Base-by-base conservation (phyloP, 2,888 invertebrate species). In the Trichogramma evanescens region DNA sequence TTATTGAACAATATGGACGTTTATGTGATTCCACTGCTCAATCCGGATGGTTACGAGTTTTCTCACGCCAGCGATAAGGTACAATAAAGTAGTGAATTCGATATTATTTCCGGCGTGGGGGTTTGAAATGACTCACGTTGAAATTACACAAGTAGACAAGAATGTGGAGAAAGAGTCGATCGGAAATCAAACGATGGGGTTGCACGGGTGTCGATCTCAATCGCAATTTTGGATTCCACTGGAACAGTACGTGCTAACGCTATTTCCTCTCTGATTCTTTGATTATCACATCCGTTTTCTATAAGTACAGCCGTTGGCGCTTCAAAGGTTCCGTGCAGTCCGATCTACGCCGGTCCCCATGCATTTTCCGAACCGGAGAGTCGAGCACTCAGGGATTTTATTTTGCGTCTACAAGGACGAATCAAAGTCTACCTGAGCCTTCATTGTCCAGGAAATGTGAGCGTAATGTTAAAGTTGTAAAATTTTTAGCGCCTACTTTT, bases 31-130 rank as follows among this genome's bases (percentile, higher is more conserved):
- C 89, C 89, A 0, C 78, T 85, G 9, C 78, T 84, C 48, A 89
- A 89, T 72, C 88, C 89, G 10, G 89, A 89, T 76, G 89, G 89
- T 7, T 89, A 89, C 68, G 83, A 81, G 65, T 85, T 76, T 72
- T 81, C 83, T 3, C 81, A 81, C 46, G 6, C 7, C 8, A 56
- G 9, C 10, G 10, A 6, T 3, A 1, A 4, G 1, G 62, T 63
- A 44, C 57, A 48, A 26, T 26, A 26, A 26, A 26, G 26, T 26
- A 26, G 26, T 26, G 26, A 26, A 2, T 26, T 26, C 26, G 26
- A 26, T 26, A 26, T 26, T 26, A 26, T 26, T 26, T 26, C 26
- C 26, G 26, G 3, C 26, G 1, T 26, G 26, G 26, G 26, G 26
- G 26, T 26, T 26, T 26, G 26, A 26, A 26, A 26, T 26, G 26